Percentiles rank a stretch among this genome's conserved stretches.
Conservation (phyloP, 1,140 invertebrate genomes). For the Teleopsis dalmanni region DNA sequence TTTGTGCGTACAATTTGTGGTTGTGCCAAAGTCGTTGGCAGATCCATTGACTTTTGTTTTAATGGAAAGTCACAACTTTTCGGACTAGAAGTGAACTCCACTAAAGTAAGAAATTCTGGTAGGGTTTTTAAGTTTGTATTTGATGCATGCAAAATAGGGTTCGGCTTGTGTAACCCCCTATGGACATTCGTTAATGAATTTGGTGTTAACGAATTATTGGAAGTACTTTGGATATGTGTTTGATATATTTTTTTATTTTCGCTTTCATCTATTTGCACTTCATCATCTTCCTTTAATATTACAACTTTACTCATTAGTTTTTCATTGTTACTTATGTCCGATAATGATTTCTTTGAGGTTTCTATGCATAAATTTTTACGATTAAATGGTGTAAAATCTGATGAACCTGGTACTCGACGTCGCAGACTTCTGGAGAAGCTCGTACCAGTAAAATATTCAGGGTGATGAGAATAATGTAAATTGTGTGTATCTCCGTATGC, state of each 20-base stretch:
- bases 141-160: slow-evolving; percentile 46
- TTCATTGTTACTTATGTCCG: slow-evolving; percentile 1
- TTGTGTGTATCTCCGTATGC: slow-evolving; percentile 34
- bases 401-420: slow-evolving; percentile 10
- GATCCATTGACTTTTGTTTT: slow-evolving; percentile 37
- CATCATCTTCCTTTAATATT: slow-evolving; percentile 4
- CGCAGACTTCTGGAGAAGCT: slow-evolving; percentile 19
- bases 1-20: slow-evolving; percentile 25
- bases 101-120: slow-evolving; percentile 57
- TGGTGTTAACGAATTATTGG: slow-evolving; percentile 3
- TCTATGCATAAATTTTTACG: no score
- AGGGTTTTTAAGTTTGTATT: slow-evolving; percentile 57
- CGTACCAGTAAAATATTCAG: slow-evolving; percentile 5
- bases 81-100: slow-evolving; percentile 48
- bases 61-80: slow-evolving; percentile 12
- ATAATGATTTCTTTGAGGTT: no score
- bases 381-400: no score
- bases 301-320: slow-evolving; percentile 1
- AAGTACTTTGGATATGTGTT: no score
- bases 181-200: slow-evolving; percentile 2
- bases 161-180: slow-evolving; percentile 30
- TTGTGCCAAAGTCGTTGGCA: slow-evolving; percentile 15
- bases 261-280: no score
- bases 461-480: background rate
- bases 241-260: no score